Conservation (phyloP, 2,888 invertebrate species). For the Cetonia aurata region DNA sequence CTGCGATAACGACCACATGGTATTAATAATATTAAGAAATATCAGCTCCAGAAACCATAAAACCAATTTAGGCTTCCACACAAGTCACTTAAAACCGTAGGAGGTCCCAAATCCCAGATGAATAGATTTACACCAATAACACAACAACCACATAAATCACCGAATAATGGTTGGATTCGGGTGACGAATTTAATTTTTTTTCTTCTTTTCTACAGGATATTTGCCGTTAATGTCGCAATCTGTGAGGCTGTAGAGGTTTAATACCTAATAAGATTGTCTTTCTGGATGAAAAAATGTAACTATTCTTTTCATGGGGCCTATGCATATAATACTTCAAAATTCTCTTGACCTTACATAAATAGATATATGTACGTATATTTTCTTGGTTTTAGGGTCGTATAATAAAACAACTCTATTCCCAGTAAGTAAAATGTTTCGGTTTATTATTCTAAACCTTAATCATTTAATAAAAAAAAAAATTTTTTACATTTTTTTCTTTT, state of each 20-base stretch:
- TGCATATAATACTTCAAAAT: no score
- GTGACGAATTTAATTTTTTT: slow-evolving; percentile 19
- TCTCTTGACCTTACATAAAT: no score
- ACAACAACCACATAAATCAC: slow-evolving; percentile 26
- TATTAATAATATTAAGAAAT: not conserved
- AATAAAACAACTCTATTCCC: no score
- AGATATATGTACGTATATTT: no score
- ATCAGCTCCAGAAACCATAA: no score
- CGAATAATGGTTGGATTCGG: not conserved
- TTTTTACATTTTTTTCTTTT: no score
- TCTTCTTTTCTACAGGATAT: not conserved
- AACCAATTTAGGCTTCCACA: no score
- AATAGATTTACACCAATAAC: slow-evolving; percentile 22
- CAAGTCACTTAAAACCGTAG: slow-evolving; percentile 12
- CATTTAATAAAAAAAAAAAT: no score
- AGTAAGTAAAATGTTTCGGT: no score
- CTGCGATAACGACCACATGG: slow-evolving; percentile 7
- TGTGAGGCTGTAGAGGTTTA: not conserved
- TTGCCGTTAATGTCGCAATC: not conserved
- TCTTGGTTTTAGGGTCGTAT: no score
- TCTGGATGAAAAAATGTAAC: not conserved
- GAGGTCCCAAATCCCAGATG: slow-evolving; percentile 32
- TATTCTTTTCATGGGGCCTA: no score
- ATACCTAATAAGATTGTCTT: not conserved
- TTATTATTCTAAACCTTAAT: no score